phyloP scores from a whole-genome alignment of 1,140 invertebrate species.

The Trichogramma pretiosum region DNA sequence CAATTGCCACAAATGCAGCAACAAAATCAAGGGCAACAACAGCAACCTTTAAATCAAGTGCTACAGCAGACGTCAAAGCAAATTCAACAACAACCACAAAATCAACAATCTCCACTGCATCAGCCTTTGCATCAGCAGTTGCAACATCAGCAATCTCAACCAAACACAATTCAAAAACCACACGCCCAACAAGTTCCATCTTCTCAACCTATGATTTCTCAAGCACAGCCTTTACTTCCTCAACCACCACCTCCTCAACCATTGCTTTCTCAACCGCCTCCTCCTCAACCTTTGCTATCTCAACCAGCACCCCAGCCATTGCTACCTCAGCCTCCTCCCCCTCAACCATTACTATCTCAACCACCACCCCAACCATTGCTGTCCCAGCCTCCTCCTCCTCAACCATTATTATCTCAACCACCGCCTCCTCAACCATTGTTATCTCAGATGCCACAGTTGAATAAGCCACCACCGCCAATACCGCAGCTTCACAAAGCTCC shows the following conservation, averaged over 20 bases:
- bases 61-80: slow-evolving; percentile 11
- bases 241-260: slow-evolving; percentile 2
- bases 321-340: slow-evolving; percentile 3
- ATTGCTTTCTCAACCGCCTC: slow-evolving; percentile 3
- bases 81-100: slow-evolving; percentile 14
- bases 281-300: slow-evolving; percentile 5
- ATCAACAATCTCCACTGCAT: slow-evolving; percentile 11
- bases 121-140: not conserved
- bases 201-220: not conserved
- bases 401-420: too few species aligned
- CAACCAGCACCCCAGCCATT: not conserved
- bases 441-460: too few species aligned
- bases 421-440: too few species aligned
- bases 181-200: too few species aligned
- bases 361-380: too few species aligned
- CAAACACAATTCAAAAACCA: too few species aligned
- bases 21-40: slow-evolving; percentile 7
- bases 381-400: too few species aligned
- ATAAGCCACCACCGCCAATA: too few species aligned
- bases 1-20: slow-evolving; percentile 6
- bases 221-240: slow-evolving; percentile 17
- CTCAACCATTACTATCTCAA: not conserved
- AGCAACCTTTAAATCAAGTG: slow-evolving; percentile 13
- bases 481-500: too few species aligned
- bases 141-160: slow-evolving; percentile 1